Evolutionary conservation across 2,797 vertebrate species (phyloP), one percentile per base, ranked within the genome.

Genomic region (Scleropages formosus): DNA sequence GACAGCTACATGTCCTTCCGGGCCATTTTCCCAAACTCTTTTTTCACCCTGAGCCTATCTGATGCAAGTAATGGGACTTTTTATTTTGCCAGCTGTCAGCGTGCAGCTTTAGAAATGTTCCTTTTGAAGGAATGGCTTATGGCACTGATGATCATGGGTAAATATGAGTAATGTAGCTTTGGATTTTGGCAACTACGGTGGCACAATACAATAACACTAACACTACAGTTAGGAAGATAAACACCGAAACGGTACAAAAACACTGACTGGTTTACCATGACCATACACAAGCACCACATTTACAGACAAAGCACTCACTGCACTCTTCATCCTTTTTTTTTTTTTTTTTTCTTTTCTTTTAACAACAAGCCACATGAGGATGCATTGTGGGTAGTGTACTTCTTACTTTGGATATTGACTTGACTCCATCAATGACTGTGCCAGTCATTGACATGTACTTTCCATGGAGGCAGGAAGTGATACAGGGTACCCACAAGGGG

Each of bases 401-500:
- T 84, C 82, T 75, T 65, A 46, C 77, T 75, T 70, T 60, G 58
- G 71, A 81, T 70, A 82, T 85, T 26, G 66, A 76, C 22, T 76
- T 82, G 78, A 79, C 83, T 84, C 78, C 85, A 76, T 87, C 92
- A 93, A 93, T 93, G 92, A 82, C 86, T 84, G 80, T 16, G 13
- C 75, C 78, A 84, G 88, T 78, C 91, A 94, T 94, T 93, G 92
- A 89, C 84, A 24, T 84, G 84, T 77, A 83, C 83, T 85, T 82
- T 81, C 76, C 83, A 88, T 68, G 88, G 82, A 86, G 82, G 80
- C 82, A 81, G 87, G 90, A 85, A 83, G 87, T 90, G 90, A 91
- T 86, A 81, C 82, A 90, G 85, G 91, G 87, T 87, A 91, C 90
- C 91, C 91, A 83, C 83, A 78, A 62, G 87, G 91, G 92, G 88